phyloP scores from a whole-genome alignment of 2,797 vertebrate genomes.

The Perodicticus potto region DNA sequence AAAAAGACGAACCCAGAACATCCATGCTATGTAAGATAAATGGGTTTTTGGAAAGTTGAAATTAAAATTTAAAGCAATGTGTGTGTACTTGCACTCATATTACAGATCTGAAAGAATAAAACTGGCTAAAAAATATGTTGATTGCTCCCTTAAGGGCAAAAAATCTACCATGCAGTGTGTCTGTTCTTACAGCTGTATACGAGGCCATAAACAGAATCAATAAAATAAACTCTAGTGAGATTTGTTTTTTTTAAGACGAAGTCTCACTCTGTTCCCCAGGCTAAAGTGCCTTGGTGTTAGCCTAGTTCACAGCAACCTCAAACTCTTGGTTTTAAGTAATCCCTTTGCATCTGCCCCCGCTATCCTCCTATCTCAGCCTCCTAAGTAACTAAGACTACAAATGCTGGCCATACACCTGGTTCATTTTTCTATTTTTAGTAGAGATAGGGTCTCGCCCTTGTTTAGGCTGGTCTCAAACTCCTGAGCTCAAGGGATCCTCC shows the following conservation, averaged over 20 bases:
- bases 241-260: background rate
- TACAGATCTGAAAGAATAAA: background rate
- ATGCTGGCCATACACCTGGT: too few species aligned
- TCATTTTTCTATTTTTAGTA: too few species aligned
- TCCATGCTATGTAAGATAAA: background rate
- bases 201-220: constrained; percentile 22
- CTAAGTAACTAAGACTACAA: too few species aligned
- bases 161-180: background rate
- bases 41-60: background rate
- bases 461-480: too few species aligned
- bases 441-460: too few species aligned
- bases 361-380: too few species aligned
- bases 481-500: too few species aligned
- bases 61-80: background rate
- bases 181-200: background rate
- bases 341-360: too few species aligned
- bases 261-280: too few species aligned
- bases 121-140: background rate
- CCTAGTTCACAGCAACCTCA: too few species aligned
- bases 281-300: too few species aligned
- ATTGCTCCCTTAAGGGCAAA: background rate
- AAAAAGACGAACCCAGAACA: constrained; percentile 14
- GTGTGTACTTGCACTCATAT: background rate
- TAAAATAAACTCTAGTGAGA: background rate
- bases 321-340: too few species aligned